Evolutionary conservation across 2,113 vertebrate genomes (phyloP).

Genomic region (Callocephalon fimbriatum): DNA sequence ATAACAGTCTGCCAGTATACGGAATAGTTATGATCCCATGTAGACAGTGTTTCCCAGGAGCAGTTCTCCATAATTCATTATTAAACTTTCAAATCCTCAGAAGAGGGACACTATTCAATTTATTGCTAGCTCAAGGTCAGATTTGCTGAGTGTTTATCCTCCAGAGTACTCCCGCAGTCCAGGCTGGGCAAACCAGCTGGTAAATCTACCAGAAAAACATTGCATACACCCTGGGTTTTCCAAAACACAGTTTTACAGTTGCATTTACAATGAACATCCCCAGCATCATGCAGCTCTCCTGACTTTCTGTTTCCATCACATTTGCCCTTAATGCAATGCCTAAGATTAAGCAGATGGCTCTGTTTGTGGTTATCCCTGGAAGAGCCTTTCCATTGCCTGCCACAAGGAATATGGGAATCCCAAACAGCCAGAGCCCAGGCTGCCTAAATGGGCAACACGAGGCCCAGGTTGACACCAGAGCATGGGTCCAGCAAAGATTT

Average conservation of each 20-base stretch:
- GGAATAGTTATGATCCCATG: neutral
- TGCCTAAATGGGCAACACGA: neutral
- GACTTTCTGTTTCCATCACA: neutral
- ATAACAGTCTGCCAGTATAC: neutral
- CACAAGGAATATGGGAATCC: neutral
- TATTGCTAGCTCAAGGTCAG: neutral
- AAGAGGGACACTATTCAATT: neutral
- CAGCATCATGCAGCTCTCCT: neutral
- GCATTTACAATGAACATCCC: neutral
- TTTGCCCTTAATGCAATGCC: neutral
- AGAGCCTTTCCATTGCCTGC: neutral
- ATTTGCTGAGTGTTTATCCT: neutral
- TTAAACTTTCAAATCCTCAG: neutral
- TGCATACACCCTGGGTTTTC: neutral
- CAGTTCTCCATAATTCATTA: neutral
- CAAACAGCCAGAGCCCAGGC: neutral
- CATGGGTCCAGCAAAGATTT: neutral
- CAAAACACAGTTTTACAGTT: neutral
- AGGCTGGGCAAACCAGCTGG: neutral
- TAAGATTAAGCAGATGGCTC: neutral
- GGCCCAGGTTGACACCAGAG: neutral
- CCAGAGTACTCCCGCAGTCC: neutral
- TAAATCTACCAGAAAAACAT: neutral
- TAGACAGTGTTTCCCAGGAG: neutral
- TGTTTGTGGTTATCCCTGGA: rapidly evolving